A percentile compares a stretch with the other conserved stretches of the same genome.
Evolutionary conservation across 2,797 vertebrate species (phyloP).

Genomic region (Phoeniculus purpureus): DNA sequence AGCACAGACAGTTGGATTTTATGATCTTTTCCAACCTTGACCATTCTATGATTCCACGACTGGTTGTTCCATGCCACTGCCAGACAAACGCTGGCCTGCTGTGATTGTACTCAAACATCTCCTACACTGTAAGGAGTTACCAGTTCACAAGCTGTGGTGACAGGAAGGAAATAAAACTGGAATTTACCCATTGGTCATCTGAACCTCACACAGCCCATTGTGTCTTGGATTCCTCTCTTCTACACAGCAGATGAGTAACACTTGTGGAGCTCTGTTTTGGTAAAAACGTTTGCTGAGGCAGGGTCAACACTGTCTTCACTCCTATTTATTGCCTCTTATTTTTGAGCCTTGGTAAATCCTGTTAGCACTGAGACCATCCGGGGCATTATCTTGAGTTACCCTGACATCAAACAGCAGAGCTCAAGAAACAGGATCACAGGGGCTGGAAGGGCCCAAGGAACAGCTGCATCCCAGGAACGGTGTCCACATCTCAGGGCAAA

Average conservation of each 20-base stretch:
- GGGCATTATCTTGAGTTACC: not conserved
- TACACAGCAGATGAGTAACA: rapidly evolving
- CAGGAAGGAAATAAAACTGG: not conserved
- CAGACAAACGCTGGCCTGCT: not conserved
- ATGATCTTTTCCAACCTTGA: too few relatives aligned
- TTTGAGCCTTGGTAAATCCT: not conserved
- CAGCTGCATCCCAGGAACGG: not conserved
- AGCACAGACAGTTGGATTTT: too few relatives aligned
- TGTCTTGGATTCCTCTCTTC: not conserved
- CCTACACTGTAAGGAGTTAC: not conserved
- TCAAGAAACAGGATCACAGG: not conserved
- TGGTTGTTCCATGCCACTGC: not conserved
- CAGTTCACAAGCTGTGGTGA: not conserved
- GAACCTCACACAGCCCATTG: not conserved
- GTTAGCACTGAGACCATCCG: not conserved
- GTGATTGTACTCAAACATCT: not conserved
- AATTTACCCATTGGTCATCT: not conserved
- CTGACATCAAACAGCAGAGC: rapidly evolving
- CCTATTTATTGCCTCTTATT: not conserved
- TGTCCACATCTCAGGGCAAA: not conserved
- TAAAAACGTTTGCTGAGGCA: not conserved
- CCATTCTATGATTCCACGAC: too few relatives aligned
- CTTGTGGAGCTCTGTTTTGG: not conserved
- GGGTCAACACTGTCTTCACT: not conserved
- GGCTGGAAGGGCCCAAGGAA: not conserved